Evolutionary conservation across 2,888 invertebrate genomes (phyloP).

Genomic region (Chrysomela aeneicollis): DNA sequence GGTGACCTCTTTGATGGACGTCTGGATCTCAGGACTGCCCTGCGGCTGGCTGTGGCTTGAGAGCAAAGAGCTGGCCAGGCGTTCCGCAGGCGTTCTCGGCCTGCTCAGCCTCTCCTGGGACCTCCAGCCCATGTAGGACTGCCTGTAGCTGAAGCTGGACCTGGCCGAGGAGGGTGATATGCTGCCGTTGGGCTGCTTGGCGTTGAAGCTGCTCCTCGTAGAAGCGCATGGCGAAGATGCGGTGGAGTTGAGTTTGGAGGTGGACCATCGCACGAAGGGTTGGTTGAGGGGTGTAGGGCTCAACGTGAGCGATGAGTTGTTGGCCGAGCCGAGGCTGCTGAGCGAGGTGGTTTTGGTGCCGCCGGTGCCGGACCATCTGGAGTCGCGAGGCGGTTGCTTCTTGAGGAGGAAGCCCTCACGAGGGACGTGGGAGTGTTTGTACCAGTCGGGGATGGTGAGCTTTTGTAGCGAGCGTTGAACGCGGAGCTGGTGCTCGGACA

Average conservation of each 20-base stretch:
- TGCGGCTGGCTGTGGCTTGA: slow-evolving; percentile 59
- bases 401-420: slow-evolving; percentile 83
- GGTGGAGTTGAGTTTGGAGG: slow-evolving; percentile 77
- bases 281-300: slow-evolving; percentile 58
- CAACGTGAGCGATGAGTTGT: slow-evolving; percentile 57
- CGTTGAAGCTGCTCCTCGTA: slow-evolving; percentile 75
- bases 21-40: slow-evolving; percentile 73
- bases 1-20: slow-evolving; percentile 91
- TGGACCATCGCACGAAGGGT: slow-evolving; percentile 75
- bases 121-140: slow-evolving; percentile 91
- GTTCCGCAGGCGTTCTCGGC: slow-evolving; percentile 86
- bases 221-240: slow-evolving; percentile 79
- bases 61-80: slow-evolving; percentile 74
- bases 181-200: slow-evolving; percentile 69
- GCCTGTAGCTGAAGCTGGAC: slow-evolving; percentile 82
- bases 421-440: slow-evolving; percentile 75
- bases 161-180: slow-evolving; percentile 71
- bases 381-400: slow-evolving; percentile 63
- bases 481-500: slow-evolving; percentile 93
- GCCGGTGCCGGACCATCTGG: slow-evolving; percentile 64
- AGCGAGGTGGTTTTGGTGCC: slow-evolving; percentile 90
- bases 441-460: slow-evolving; percentile 96
- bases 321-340: slow-evolving; percentile 71
- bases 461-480: slow-evolving; percentile 93
- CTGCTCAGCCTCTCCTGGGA: slow-evolving; percentile 81